These are phyloP conservation scores for Notiomystis cincta DNA, from an alignment of 2,113 vertebrate genomes.

Conservation along the genomic window DNA sequence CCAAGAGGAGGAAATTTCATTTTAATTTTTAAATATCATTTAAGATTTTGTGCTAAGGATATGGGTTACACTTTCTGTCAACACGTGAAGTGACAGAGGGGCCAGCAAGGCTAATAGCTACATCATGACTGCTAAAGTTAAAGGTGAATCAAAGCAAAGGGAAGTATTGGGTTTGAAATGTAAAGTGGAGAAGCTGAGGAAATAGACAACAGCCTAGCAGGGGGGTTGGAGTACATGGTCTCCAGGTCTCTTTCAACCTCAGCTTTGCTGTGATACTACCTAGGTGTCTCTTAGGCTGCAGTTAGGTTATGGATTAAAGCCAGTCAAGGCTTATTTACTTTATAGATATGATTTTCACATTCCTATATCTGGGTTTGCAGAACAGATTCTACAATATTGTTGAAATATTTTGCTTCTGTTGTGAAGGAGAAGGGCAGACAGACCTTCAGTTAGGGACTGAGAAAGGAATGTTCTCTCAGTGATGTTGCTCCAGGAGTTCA, in stretches of 20 bases:
- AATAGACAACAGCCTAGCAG: not conserved
- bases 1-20: not conserved
- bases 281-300: not conserved
- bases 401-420: not conserved
- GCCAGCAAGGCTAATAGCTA: not conserved
- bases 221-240: not conserved
- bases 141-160: not conserved
- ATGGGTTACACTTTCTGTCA: not conserved
- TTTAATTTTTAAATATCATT: not conserved
- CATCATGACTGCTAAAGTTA: rapidly evolving
- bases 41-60: not conserved
- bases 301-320: not conserved
- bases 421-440: not conserved
- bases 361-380: not conserved
- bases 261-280: not conserved
- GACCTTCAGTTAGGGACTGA: not conserved
- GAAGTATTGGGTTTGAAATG: not conserved
- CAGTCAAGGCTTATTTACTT: not conserved
- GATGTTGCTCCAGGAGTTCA: not conserved
- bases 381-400: not conserved
- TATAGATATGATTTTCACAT: not conserved
- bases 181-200: not conserved
- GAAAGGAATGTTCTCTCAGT: not conserved
- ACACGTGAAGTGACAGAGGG: not conserved
- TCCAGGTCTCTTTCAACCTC: not conserved